A percentile compares a stretch with the other conserved stretches of the same genome.
These are phyloP conservation scores for honey bee (Apis mellifera) DNA, from an alignment of 1,140 invertebrate species.

Conservation along the genomic window DNA sequence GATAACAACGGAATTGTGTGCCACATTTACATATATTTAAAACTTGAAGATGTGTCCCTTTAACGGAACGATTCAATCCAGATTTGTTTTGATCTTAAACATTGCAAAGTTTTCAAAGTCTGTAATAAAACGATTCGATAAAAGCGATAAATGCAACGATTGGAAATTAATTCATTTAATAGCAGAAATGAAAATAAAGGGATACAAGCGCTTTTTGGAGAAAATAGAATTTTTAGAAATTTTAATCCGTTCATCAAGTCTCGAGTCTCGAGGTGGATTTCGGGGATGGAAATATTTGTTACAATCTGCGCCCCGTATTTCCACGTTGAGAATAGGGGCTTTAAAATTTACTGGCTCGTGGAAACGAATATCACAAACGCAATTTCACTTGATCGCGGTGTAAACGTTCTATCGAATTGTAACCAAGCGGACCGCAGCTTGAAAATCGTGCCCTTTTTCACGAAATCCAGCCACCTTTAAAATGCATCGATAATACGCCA, in stretches of 20 bases:
- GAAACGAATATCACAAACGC: conserved; percentile 22
- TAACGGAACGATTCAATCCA: neutral
- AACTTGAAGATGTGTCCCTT: too few relatives aligned
- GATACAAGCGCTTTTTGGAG: neutral
- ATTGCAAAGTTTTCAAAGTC: too few relatives aligned
- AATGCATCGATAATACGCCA: conserved; percentile 33
- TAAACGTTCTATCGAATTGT: conserved; percentile 39
- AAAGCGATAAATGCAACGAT: too few relatives aligned
- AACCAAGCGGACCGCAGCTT: conserved; percentile 41
- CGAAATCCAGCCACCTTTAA: conserved; percentile 29
- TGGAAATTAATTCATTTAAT: too few relatives aligned
- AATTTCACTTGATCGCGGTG: conserved; percentile 40
- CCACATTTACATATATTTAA: neutral
- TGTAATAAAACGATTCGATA: too few relatives aligned
- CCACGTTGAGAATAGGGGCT: neutral
- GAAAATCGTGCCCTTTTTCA: conserved; percentile 36
- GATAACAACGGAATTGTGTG: neutral
- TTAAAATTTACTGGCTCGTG: neutral
- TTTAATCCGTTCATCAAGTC: neutral
- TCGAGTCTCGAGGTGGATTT: neutral
- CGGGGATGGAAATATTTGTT: neutral
- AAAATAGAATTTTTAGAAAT: neutral
- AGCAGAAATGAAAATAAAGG: too few relatives aligned
- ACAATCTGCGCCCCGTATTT: conserved; percentile 24
- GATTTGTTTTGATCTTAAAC: neutral